phyloP scores from a whole-genome alignment of 2,113 vertebrate genomes.

The Macroglossus sobrinus region DNA sequence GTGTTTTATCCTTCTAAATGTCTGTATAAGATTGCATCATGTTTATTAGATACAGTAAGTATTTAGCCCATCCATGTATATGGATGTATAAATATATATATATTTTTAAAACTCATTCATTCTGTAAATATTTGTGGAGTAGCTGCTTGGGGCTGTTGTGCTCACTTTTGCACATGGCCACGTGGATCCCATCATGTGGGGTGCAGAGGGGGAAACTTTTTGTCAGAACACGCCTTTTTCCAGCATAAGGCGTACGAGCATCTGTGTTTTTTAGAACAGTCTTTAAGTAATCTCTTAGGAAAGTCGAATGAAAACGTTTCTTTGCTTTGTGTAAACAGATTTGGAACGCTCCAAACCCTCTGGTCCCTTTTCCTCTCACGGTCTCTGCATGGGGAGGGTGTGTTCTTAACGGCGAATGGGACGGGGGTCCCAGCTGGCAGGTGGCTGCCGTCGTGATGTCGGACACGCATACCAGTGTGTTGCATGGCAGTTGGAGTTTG shows the following conservation, averaged over 20 bases:
- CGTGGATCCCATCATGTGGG: not conserved
- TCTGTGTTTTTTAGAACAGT: not conserved
- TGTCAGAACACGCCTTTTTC: not conserved
- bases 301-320: not conserved
- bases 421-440: not conserved
- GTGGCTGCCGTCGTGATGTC: not conserved
- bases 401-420: not conserved
- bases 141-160: not conserved
- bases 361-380: rapidly evolving
- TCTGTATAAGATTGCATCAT: not conserved
- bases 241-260: not conserved
- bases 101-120: not conserved
- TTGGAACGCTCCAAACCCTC: not conserved
- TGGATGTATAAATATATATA: not conserved
- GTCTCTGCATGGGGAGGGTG: not conserved
- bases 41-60: not conserved
- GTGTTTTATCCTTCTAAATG: not conserved
- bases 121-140: not conserved
- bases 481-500: not conserved
- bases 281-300: not conserved
- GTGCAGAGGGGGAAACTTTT: not conserved
- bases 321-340: not conserved
- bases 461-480: not conserved
- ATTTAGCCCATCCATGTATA: not conserved
- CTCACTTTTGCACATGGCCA: not conserved